Percentiles rank a stretch among this genome's conserved stretches.
These are phyloP conservation scores for Heliconius nattereri DNA, from an alignment of 1,140 invertebrate genomes.

Conservation along the genomic window DNA sequence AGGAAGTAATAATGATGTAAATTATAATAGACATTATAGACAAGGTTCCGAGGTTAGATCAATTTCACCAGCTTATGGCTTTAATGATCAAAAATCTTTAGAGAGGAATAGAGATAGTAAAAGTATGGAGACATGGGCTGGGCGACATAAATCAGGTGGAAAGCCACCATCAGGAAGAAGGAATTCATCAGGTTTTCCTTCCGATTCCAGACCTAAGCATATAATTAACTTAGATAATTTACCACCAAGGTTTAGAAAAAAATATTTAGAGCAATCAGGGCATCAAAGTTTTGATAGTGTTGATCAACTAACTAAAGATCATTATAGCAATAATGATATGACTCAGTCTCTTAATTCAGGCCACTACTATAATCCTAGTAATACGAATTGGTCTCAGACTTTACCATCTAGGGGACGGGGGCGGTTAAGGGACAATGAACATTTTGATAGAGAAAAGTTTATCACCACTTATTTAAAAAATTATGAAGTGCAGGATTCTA, in stretches of 20 bases:
- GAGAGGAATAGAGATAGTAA: slow-evolving; percentile 75
- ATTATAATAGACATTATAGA: slow-evolving; percentile 71
- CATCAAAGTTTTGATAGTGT: slow-evolving; percentile 72
- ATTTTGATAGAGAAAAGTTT: slow-evolving; percentile 77
- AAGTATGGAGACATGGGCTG: slow-evolving; percentile 79
- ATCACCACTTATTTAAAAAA: slow-evolving; percentile 70
- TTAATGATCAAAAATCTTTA: slow-evolving; percentile 59
- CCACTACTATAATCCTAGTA: slow-evolving; percentile 57
- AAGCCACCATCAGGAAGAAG: slow-evolving; percentile 78
- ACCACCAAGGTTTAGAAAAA: slow-evolving; percentile 79
- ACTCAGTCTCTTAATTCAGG: slow-evolving; percentile 54
- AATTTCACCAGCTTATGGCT: slow-evolving; percentile 65
- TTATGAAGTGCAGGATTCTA: slow-evolving; percentile 73
- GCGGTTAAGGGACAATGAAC: slow-evolving; percentile 70
- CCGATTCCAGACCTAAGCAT: slow-evolving; percentile 63
- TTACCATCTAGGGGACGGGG: slow-evolving; percentile 77
- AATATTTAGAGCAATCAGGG: slow-evolving; percentile 75
- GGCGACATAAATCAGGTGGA: slow-evolving; percentile 65
- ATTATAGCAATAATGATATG: slow-evolving; percentile 53
- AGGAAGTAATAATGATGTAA: slow-evolving; percentile 59
- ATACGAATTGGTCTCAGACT: slow-evolving; percentile 75
- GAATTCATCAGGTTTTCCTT: slow-evolving; percentile 73
- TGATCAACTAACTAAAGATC: slow-evolving; percentile 66
- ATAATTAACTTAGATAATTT: slow-evolving; percentile 76
- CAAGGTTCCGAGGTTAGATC: slow-evolving; percentile 76